Percentiles rank a stretch among this genome's conserved stretches.
Conservation (phyloP, 2,797 vertebrate genomes). For the Characodon lateralis region DNA sequence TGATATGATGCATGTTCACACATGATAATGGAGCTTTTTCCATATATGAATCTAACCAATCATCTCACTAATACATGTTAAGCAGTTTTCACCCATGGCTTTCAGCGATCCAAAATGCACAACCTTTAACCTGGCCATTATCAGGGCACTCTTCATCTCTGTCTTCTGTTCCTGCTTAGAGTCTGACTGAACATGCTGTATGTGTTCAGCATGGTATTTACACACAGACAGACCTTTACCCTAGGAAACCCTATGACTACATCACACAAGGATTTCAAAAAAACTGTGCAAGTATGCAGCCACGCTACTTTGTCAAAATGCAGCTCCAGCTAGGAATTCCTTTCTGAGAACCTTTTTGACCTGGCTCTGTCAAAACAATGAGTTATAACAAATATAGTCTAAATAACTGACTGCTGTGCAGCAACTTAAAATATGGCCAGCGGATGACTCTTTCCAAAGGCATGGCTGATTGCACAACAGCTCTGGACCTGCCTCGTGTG, state of each 20-base stretch:
- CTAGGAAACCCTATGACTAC: constrained; percentile 49
- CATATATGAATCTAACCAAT: constrained; percentile 11
- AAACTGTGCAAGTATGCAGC: constrained; percentile 5
- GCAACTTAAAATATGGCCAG: constrained; percentile 55
- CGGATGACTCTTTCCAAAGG: constrained; percentile 63
- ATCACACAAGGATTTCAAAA: constrained; percentile 22
- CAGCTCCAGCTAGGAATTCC: constrained; percentile 28
- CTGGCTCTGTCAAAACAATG: constrained; percentile 20
- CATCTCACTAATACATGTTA: constrained; percentile 23
- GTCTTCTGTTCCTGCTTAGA: constrained; percentile 21
- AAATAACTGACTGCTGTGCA: constrained; percentile 56
- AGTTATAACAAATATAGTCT: constrained; percentile 5
- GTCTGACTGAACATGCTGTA: constrained; percentile 31
- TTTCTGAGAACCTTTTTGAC: constrained; percentile 15
- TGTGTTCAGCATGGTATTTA: constrained; percentile 52
- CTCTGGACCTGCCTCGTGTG: constrained; percentile 45
- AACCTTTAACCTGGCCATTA: constrained; percentile 38
- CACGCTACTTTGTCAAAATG: constrained; percentile 18
- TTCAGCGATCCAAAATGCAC: constrained; percentile 16
- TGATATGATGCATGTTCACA: background rate
- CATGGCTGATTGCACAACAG: constrained; percentile 59
- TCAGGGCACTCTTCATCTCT: constrained; percentile 16
- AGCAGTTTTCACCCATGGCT: constrained; percentile 11
- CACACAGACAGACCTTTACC: constrained; percentile 54
- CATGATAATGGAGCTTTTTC: background rate